Percentiles rank a stretch among this genome's conserved stretches.
These are phyloP conservation scores for Lasius platythorax DNA, from an alignment of 2,888 invertebrate species.

Conservation along the genomic window DNA sequence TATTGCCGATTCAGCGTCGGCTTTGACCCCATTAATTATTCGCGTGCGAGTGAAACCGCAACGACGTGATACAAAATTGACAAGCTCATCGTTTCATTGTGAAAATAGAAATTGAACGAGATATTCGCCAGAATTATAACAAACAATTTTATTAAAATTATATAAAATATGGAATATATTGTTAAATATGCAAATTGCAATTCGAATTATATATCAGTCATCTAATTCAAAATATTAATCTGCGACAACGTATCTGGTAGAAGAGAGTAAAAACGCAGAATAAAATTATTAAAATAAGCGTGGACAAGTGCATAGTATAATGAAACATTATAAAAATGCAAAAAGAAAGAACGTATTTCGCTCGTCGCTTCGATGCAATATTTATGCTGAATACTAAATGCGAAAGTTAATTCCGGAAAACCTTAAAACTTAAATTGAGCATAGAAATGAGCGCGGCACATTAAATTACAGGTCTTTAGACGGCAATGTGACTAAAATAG, in stretches of 20 bases:
- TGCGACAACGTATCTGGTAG: neutral
- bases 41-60: slow-evolving; percentile 55
- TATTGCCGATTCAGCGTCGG: slow-evolving; percentile 45
- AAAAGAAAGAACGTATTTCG: neutral
- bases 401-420: neutral
- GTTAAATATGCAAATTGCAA: neutral
- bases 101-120: slow-evolving; percentile 50
- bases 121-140: neutral
- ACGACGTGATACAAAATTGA: slow-evolving; percentile 46
- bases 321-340: neutral
- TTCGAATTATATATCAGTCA: slow-evolving; percentile 5
- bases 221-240: slow-evolving; percentile 16
- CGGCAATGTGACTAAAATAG: slow-evolving; percentile 20
- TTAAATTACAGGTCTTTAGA: slow-evolving; percentile 28
- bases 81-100: slow-evolving; percentile 39
- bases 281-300: slow-evolving; percentile 29
- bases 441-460: neutral
- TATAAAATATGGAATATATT: neutral
- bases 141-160: neutral
- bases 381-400: neutral
- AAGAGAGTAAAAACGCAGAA: neutral
- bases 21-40: slow-evolving; percentile 70
- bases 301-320: neutral
- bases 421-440: slow-evolving; percentile 26
- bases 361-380: neutral